phyloP scores from a whole-genome alignment of 1,140 invertebrate genomes.

The Sweltsa coloradensis region DNA sequence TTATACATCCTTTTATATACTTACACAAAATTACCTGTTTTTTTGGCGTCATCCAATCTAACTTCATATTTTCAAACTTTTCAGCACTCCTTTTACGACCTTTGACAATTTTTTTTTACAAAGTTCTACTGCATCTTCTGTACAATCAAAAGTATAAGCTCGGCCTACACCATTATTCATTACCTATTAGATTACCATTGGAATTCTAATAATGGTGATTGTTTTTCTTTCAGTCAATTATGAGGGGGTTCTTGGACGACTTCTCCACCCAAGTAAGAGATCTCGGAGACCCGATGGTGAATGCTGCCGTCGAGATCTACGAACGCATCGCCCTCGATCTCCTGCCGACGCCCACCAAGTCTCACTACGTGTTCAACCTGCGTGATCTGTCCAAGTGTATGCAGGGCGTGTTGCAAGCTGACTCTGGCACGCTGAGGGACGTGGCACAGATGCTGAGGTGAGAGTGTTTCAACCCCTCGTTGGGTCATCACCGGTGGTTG shows the following conservation, averaged over 20 bases:
- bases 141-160: too few species aligned
- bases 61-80: too few species aligned
- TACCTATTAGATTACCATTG: too few species aligned
- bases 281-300: constrained; percentile 57
- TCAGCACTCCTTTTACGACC: too few species aligned
- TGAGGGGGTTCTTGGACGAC: constrained; percentile 60
- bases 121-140: too few species aligned
- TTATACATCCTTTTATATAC: too few species aligned
- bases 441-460: constrained; percentile 48
- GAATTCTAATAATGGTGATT: too few species aligned
- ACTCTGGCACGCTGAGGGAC: constrained; percentile 46
- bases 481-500: too few species aligned
- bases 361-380: constrained; percentile 86
- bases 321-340: constrained; percentile 61
- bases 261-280: constrained; percentile 59
- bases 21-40: too few species aligned
- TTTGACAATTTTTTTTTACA: too few species aligned
- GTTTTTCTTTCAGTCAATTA: constrained; percentile 42
- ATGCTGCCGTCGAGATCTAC: constrained; percentile 69
- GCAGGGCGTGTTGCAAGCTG: constrained; percentile 68
- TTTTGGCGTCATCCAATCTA: too few species aligned
- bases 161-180: too few species aligned
- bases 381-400: constrained; percentile 82
- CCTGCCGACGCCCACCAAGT: constrained; percentile 75
- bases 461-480: not conserved